A percentile compares a stretch with the other conserved stretches of the same genome.
phyloP scores from a whole-genome alignment of 64 coral and sea anemone species.

The Stylophora pistillata region DNA sequence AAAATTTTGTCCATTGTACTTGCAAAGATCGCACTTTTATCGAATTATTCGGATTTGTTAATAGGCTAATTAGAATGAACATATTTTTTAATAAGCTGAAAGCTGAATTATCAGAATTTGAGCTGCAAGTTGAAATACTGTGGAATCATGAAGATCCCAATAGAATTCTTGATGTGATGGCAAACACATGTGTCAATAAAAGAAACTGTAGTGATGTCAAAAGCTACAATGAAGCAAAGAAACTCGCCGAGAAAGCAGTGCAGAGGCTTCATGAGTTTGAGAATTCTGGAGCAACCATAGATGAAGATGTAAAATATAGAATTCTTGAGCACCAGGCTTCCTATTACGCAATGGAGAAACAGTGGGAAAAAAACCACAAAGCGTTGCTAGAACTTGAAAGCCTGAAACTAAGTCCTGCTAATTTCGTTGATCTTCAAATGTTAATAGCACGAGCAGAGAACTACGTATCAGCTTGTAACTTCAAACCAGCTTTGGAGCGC shows the following conservation, averaged over 20 bases:
- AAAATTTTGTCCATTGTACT: no score
- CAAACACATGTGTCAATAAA: not conserved
- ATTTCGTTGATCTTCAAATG: not conserved
- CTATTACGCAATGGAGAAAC: not conserved
- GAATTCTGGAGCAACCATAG: not conserved
- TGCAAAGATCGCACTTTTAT: not conserved
- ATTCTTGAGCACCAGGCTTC: not conserved
- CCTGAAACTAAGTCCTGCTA: no score
- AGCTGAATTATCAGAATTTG: not conserved
- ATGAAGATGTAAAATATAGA: not conserved
- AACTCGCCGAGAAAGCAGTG: not conserved
- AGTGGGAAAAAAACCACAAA: not conserved
- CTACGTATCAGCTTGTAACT: not conserved
- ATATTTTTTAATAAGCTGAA: not conserved
- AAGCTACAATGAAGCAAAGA: not conserved
- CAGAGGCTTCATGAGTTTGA: not conserved
- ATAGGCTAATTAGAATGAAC: not conserved
- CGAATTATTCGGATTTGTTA: not conserved
- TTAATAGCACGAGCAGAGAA: constrained; percentile 1
- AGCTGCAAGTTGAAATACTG: not conserved
- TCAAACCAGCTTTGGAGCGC: not conserved
- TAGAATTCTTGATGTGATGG: not conserved
- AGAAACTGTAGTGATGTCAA: not conserved
- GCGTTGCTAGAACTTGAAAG: not conserved
- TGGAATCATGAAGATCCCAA: not conserved